These are phyloP conservation scores for Panulirus ornatus DNA, from an alignment of 1,140 invertebrate species.

Conservation along the genomic window DNA sequence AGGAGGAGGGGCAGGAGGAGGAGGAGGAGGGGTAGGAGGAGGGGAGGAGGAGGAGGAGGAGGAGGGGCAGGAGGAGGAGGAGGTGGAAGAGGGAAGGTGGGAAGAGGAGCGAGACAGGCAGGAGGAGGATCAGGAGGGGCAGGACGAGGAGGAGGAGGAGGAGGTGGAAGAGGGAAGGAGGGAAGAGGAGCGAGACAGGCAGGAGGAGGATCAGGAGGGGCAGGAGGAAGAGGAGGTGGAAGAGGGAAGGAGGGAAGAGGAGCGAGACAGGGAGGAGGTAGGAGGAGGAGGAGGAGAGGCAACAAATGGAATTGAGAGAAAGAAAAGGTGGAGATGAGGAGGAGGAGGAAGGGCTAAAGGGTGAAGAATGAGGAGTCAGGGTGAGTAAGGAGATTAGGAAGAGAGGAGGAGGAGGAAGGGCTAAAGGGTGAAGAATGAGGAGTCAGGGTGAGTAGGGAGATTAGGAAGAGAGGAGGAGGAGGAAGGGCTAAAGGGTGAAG, in stretches of 20 bases:
- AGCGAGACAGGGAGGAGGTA: not conserved
- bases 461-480: not conserved
- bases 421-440: not conserved
- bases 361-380: not conserved
- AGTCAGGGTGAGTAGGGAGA: not conserved
- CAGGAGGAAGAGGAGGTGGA: not conserved
- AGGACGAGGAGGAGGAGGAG: not conserved
- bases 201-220: not conserved
- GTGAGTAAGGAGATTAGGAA: not conserved
- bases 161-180: not conserved
- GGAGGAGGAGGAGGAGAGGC: constrained; percentile 1
- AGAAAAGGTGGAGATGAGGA: not conserved
- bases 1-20: too few species aligned
- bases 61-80: too few species aligned
- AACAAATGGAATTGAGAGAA: not conserved
- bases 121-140: too few species aligned
- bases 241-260: not conserved
- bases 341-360: not conserved
- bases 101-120: not conserved
- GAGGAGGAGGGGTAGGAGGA: too few species aligned
- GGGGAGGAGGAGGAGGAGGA: too few species aligned
- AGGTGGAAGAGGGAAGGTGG: not conserved
- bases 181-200: not conserved
- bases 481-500: not conserved
- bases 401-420: not conserved